Evolutionary conservation across 30 jellyfish, hydroid and myxozoan species (phyloP).

Genomic region (Aurelia aurita complex sp. Pacific): DNA sequence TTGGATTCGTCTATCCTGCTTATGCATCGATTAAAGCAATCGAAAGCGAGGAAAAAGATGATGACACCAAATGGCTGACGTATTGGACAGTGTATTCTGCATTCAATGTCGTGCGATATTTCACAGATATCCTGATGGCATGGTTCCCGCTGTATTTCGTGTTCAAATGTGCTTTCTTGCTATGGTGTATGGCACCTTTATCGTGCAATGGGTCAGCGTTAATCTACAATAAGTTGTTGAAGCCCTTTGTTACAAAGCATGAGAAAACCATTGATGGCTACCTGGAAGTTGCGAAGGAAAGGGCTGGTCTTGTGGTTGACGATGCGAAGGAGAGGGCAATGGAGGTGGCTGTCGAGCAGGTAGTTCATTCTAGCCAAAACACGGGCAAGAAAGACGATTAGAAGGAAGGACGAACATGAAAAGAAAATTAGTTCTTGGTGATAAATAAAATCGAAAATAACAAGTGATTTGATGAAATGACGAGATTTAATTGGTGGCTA

Average conservation of each 20-base stretch:
- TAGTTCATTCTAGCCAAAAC: neutral
- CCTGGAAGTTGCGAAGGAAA: constrained; percentile 56
- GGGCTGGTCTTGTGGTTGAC: constrained; percentile 40
- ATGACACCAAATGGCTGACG: constrained; percentile 87
- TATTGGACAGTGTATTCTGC: constrained; percentile 86
- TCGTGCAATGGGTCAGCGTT: constrained; percentile 83
- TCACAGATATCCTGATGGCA: constrained; percentile 75
- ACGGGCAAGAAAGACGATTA: neutral
- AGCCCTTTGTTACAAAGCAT: constrained; percentile 78
- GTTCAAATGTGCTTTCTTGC: constrained; percentile 69
- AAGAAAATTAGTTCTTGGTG: no score
- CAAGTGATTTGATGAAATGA: no score
- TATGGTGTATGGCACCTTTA: constrained; percentile 95
- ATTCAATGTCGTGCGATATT: constrained; percentile 59
- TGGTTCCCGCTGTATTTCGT: constrained; percentile 81
- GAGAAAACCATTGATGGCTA: constrained; percentile 67
- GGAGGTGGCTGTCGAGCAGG: constrained; percentile 3
- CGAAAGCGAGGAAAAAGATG: constrained; percentile 72
- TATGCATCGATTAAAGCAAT: constrained; percentile 88
- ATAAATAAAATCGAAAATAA: no score
- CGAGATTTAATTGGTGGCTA: no score
- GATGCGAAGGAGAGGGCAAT: constrained; percentile 51
- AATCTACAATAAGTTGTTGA: constrained; percentile 61
- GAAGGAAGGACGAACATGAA: no score
- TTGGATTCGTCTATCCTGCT: constrained; percentile 83